A percentile compares a stretch with the other conserved stretches of the same genome.
These are phyloP conservation scores for Hystrix brachyura DNA, from an alignment of 2,113 vertebrate species.

Conservation along the genomic window DNA sequence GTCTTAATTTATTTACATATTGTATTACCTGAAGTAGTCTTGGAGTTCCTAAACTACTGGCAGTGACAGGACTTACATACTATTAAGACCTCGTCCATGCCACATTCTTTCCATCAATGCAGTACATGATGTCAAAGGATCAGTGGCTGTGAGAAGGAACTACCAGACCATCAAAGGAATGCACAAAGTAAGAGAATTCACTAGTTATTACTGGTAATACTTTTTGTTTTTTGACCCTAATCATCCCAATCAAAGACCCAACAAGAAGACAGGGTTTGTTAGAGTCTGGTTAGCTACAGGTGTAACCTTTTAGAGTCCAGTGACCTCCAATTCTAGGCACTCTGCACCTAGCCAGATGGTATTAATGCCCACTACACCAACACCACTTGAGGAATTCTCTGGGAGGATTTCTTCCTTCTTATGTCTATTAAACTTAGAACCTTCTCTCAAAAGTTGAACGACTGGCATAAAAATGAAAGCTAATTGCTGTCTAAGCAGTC, in stretches of 20 bases:
- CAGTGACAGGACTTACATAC: background rate
- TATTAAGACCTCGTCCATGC: background rate
- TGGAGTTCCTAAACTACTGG: background rate
- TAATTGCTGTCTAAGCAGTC: background rate
- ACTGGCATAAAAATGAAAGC: background rate
- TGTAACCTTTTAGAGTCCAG: background rate
- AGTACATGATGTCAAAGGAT: background rate
- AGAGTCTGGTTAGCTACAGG: background rate
- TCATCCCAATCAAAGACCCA: background rate
- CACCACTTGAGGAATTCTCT: background rate
- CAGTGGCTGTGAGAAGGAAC: background rate
- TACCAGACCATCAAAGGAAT: background rate
- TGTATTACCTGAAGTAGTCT: background rate
- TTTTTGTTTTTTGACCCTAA: background rate
- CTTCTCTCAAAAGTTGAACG: background rate
- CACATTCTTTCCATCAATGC: background rate
- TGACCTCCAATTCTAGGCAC: background rate
- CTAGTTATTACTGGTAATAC: background rate
- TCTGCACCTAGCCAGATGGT: background rate
- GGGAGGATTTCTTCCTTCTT: background rate
- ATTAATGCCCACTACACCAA: background rate
- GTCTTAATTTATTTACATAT: background rate
- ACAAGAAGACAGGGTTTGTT: background rate
- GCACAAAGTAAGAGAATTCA: background rate
- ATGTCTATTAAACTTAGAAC: background rate